Evolutionary conservation across 1,140 invertebrate genomes (phyloP), one percentile per base, ranked within the genome.

Genomic region (Charaxes varanes): DNA sequence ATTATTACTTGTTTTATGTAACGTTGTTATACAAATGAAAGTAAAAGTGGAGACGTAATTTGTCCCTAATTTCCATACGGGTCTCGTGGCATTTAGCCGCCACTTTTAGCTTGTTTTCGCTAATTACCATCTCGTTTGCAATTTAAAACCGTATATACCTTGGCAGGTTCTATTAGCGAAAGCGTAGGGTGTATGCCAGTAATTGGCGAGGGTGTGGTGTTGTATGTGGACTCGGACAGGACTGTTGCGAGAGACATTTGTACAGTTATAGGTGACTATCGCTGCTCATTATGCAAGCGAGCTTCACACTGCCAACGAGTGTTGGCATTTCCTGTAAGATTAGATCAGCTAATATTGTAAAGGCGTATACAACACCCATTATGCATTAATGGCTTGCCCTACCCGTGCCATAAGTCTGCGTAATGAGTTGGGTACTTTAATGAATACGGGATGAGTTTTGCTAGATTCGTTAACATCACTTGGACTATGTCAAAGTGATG

Each of bases 51-150:
- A 73, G 55, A 67, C 67, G 70, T 77, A 77, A 74, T 80, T 82
- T 80, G 78, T 80, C 66, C 69, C 71, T 78, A 67, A 80, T 80
- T 80, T 80, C 78, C 73, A 80, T 82, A 72, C 67, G 61, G 59
- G 66, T 62, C 54, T 55, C 41, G 61, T 79, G 71, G 61, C 69
- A 72, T 80, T 80, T 80, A 69, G 38, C 57, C 41, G 59, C 54
- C 37, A 59, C 57, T 82, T 70, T 73, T 69, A 71, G 65, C 57
- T 14, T 76, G 73, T 79, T 79, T 71, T 76, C 70, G 53, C 78
- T 82, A 82, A 82, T 79, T 82, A 82, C 73, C 73, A 82, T 79
- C 67, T 79, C 62, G 74, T 82, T 82, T 79, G 73, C 71, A 82
- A 82, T 82, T 82, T 78, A 78, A 76, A 78, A 72, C 59, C 53